phyloP scores from a whole-genome alignment of 2,888 invertebrate species.

The Emmelina monodactyla region DNA sequence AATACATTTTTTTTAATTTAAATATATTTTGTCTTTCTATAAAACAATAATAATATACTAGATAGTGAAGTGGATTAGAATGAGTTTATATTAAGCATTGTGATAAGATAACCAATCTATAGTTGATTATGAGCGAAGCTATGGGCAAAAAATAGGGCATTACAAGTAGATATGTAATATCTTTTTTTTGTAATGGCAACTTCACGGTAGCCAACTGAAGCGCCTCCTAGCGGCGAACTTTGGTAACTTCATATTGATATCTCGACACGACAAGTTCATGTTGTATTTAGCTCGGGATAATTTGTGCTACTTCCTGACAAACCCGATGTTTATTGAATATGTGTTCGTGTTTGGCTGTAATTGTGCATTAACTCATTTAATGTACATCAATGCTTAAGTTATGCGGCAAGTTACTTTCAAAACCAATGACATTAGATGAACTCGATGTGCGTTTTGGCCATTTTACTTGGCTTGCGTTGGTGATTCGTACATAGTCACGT shows the following conservation, averaged over 20 bases:
- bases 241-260: constrained; percentile 59
- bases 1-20: too few relatives aligned
- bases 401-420: constrained; percentile 50
- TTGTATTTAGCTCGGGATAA: constrained; percentile 46
- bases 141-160: too few relatives aligned
- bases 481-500: constrained; percentile 67
- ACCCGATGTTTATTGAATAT: constrained; percentile 39
- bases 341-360: constrained; percentile 40
- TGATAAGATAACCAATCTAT: too few relatives aligned
- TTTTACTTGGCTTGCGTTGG: constrained; percentile 66
- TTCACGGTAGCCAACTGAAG: constrained; percentile 20
- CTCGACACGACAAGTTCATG: constrained; percentile 49
- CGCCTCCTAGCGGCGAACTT: constrained; percentile 49
- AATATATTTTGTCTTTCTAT: too few relatives aligned
- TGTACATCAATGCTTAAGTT: constrained; percentile 54
- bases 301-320: constrained; percentile 49
- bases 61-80: too few relatives aligned
- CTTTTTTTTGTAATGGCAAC: constrained; percentile 20
- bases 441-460: constrained; percentile 66
- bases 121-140: too few relatives aligned
- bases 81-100: too few relatives aligned
- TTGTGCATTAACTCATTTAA: constrained; percentile 32
- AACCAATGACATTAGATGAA: constrained; percentile 60
- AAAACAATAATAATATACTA: too few relatives aligned
- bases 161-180: too few relatives aligned